A percentile compares a stretch with the other conserved stretches of the same genome.
These are phyloP conservation scores for Danio choprae DNA, from an alignment of 2,797 vertebrate species.

Conservation along the genomic window DNA sequence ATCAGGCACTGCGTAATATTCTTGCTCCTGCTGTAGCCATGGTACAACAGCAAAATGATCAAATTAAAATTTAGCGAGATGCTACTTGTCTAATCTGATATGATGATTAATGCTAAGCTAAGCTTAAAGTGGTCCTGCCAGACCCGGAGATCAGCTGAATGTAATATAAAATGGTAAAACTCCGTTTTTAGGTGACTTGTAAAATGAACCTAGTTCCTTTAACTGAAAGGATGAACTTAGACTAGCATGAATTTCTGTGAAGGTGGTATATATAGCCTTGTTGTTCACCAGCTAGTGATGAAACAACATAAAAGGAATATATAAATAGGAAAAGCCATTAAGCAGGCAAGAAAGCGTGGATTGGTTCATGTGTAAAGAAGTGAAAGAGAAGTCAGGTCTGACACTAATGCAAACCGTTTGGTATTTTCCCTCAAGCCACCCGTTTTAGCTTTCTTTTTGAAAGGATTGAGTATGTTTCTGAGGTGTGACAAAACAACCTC, in stretches of 20 bases:
- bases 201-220: too few species aligned
- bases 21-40: too few species aligned
- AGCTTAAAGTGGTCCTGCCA: too few species aligned
- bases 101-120: too few species aligned
- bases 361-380: slow-evolving; percentile 55
- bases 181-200: too few species aligned
- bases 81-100: too few species aligned
- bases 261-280: neutral
- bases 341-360: slow-evolving; percentile 57
- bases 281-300: slow-evolving; percentile 18
- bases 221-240: slow-evolving; percentile 14
- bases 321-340: slow-evolving; percentile 66
- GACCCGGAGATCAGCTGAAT: too few species aligned
- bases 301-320: slow-evolving; percentile 80
- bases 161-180: too few species aligned
- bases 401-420: neutral
- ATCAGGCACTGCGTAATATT: too few species aligned
- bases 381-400: slow-evolving; percentile 55
- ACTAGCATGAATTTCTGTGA: neutral
- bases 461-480: slow-evolving; percentile 33
- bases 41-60: too few species aligned
- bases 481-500: slow-evolving; percentile 37
- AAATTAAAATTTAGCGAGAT: too few species aligned
- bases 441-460: slow-evolving; percentile 39
- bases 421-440: slow-evolving; percentile 38